Evolutionary conservation across 2,888 invertebrate genomes (phyloP), one percentile per base, ranked within the genome.

Genomic region (Anodontia alba): DNA sequence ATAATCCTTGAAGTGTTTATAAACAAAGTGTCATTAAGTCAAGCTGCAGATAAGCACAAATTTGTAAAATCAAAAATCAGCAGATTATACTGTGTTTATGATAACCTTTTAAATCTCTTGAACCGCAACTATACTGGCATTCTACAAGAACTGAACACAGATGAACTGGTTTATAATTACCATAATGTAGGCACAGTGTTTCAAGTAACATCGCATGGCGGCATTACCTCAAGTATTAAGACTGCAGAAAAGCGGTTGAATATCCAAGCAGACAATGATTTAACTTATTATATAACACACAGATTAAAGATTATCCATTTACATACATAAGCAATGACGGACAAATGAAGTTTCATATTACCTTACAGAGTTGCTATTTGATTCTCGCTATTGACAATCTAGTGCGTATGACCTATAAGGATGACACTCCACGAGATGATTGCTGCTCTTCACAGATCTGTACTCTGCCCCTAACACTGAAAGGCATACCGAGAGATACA

Each of bases 101-200:
- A 57, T 8, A 26, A 29, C 8, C 23, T 57, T 57, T 17, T 57
- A 57, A 57, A 57, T 26, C 8, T 57, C 29, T 29, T 29, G 29
- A 26, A 57, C 29, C 3, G 57, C 3, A 26, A 57, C 29, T 57
- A 57, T 26, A 10, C 29, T 29, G 57, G 57, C 7, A 29, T 57
- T 26, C 29, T 57, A 3, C 57, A 26, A 29, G 26, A 57, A 26
- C 57, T 57, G 17, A 57, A 57, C 29, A 57, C 57, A 5, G 57
- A 57, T 57, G 57, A 57, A 57, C 57, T 57, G 29, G 57, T 26
- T 5, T 57, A 10, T 17, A 57, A 57, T 57, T 57, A 57, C 29
- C 57, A 57, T 29, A 57, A 29, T 57, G 57, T 57, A 5, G 57
- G 57, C 26, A 57, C 57, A 29, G 57, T 57, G 29, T 57, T 57